Percentiles rank a stretch among this genome's conserved stretches.
Evolutionary conservation across 2,113 vertebrate species (phyloP).

Genomic region (Solenodon paradoxus): DNA sequence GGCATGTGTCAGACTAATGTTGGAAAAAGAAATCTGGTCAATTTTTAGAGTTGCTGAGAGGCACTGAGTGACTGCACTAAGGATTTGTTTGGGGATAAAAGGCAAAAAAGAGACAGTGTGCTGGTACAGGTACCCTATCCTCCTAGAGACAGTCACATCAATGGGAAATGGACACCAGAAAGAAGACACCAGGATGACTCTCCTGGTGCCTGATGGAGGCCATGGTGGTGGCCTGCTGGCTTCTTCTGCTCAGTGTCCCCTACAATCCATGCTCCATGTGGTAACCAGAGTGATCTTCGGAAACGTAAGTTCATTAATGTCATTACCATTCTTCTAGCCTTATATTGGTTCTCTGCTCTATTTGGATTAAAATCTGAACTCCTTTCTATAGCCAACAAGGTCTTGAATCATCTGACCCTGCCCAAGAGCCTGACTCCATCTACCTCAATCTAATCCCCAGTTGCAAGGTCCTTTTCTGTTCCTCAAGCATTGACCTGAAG

Average conservation of each 20-base stretch:
- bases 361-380: background rate
- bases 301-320: background rate
- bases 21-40: slow-evolving; percentile 57
- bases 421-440: background rate
- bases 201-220: background rate
- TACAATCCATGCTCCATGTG: background rate
- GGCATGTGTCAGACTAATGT: slow-evolving; percentile 57
- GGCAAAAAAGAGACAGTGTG: background rate
- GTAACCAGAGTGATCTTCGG: background rate
- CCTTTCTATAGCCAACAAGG: background rate
- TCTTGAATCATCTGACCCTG: background rate
- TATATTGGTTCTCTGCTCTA: background rate
- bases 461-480: background rate
- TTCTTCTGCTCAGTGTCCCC: background rate
- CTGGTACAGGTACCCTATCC: background rate
- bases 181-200: background rate
- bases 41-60: slow-evolving; percentile 54
- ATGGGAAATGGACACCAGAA: rapidly evolving
- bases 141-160: background rate
- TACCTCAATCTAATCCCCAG: background rate
- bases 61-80: slow-evolving; percentile 7
- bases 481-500: background rate
- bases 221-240: rapidly evolving
- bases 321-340: background rate
- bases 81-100: slow-evolving; percentile 15